Conservation (phyloP, 1,140 invertebrate species). For the Akabosia matsudoensis region DNA sequence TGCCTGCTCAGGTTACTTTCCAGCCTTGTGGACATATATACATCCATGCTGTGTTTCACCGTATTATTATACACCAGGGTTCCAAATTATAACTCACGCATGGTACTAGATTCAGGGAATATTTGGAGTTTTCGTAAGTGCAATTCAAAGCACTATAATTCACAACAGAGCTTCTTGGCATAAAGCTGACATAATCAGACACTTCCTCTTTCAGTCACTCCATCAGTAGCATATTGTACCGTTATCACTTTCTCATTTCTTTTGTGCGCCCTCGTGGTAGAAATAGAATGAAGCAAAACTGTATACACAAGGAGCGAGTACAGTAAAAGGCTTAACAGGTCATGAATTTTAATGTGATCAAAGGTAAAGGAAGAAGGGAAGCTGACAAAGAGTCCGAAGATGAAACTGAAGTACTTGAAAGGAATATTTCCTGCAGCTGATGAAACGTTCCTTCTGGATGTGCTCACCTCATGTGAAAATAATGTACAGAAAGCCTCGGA, state of each 20-base stretch:
- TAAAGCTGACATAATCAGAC: too few species aligned
- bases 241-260: neutral
- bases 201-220: neutral
- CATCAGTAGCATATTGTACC: neutral
- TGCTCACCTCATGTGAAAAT: constrained; percentile 51
- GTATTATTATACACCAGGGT: too few species aligned
- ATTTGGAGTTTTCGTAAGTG: too few species aligned
- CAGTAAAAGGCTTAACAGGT: constrained; percentile 16
- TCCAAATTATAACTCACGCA: too few species aligned
- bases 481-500: constrained; percentile 52
- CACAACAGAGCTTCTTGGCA: too few species aligned
- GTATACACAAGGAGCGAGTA: neutral
- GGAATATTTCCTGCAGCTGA: constrained; percentile 53
- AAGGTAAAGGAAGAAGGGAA: constrained; percentile 22
- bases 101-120: too few species aligned
- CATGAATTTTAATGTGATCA: constrained; percentile 23
- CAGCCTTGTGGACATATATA: too few species aligned
- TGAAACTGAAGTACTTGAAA: constrained; percentile 51
- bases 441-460: constrained; percentile 51
- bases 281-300: neutral
- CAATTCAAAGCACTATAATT: too few species aligned
- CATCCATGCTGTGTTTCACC: too few species aligned
- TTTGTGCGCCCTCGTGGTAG: constrained; percentile 3
- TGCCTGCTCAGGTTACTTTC: too few species aligned
- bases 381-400: constrained; percentile 43